Conservation (phyloP, 1,140 invertebrate genomes). For the Diorhabda carinulata region DNA sequence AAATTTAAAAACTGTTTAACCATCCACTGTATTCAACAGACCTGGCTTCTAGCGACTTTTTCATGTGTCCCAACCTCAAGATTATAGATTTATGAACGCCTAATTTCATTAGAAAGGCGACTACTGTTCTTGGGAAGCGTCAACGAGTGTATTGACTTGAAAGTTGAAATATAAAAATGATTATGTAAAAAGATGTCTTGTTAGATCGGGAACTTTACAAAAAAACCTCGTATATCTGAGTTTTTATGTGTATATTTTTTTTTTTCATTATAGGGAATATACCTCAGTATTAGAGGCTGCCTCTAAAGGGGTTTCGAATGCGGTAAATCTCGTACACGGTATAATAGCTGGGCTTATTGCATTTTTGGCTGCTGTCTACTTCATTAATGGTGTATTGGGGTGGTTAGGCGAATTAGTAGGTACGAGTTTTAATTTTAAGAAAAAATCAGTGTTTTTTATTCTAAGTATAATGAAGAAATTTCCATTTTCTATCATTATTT, state of each 20-base stretch:
- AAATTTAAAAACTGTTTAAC: no score
- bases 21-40: no score
- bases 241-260: neutral
- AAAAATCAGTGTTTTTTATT: neutral
- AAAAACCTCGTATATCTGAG: no score
- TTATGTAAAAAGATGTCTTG: no score
- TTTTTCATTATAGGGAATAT: constrained; percentile 61
- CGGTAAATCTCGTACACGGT: constrained; percentile 76
- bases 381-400: constrained; percentile 73
- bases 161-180: no score
- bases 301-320: constrained; percentile 77
- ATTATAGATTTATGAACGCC: no score
- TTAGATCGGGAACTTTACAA: no score
- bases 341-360: constrained; percentile 91
- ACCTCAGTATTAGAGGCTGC: constrained; percentile 84
- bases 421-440: constrained; percentile 39
- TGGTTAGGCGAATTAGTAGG: constrained; percentile 80
- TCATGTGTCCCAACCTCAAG: no score
- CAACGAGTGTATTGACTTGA: no score
- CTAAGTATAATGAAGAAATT: neutral
- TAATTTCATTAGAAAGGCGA: no score
- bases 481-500: neutral
- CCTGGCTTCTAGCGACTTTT: no score
- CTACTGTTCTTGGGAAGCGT: no score
- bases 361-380: constrained; percentile 81